Conservation (phyloP, 1,140 invertebrate genomes). For the Pseudomyrmex concolor region DNA sequence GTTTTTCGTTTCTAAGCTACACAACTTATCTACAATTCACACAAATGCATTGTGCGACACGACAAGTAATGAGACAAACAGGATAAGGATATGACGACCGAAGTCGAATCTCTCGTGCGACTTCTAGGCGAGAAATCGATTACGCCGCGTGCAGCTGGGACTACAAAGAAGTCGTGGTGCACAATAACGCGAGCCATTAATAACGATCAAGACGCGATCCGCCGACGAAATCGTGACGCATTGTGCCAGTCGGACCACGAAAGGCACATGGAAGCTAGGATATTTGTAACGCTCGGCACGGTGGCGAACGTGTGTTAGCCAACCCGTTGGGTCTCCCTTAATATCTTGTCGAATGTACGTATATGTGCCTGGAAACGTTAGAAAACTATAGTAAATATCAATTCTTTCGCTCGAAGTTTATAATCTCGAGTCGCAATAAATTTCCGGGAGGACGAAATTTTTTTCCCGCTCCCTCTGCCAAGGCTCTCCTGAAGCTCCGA, state of each 20-base stretch:
- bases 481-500: not conserved
- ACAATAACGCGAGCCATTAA: constrained; percentile 66
- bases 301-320: constrained; percentile 35
- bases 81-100: constrained; percentile 44
- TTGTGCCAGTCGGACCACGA: constrained; percentile 43
- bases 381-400: constrained; percentile 43
- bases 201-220: constrained; percentile 70
- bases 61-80: constrained; percentile 49
- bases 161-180: constrained; percentile 48
- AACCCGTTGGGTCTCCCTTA: constrained; percentile 7
- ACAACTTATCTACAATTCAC: constrained; percentile 20
- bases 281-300: constrained; percentile 56
- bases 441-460: not conserved
- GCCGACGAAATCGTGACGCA: constrained; percentile 67
- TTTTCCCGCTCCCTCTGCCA: not conserved
- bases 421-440: constrained; percentile 3
- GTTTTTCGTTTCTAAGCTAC: not conserved
- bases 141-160: constrained; percentile 22
- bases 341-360: constrained; percentile 27
- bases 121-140: constrained; percentile 43
- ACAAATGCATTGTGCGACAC: constrained; percentile 37
- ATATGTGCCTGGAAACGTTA: constrained; percentile 2
- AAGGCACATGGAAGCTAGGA: constrained; percentile 39
- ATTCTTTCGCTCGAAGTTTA: constrained; percentile 23
- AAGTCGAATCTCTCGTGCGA: constrained; percentile 46